These are phyloP conservation scores for Endotricha flammealis DNA, from an alignment of 2,888 invertebrate genomes.

Conservation along the genomic window DNA sequence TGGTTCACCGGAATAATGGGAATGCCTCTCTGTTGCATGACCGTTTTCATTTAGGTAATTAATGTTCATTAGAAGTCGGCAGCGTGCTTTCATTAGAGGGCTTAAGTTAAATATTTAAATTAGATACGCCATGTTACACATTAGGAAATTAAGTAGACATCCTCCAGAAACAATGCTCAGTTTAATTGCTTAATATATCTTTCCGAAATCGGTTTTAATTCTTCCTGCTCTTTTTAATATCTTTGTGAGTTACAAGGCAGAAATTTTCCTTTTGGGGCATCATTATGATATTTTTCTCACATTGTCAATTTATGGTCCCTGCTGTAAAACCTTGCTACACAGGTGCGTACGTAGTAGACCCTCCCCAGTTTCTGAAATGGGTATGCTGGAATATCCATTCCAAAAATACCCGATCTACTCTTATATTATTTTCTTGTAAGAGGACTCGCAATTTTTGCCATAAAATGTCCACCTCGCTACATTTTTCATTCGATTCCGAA, in stretches of 20 bases:
- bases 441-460: not conserved
- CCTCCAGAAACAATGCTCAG: constrained; percentile 9
- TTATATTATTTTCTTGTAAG: not conserved
- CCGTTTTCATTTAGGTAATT: constrained; percentile 41
- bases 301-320: no score
- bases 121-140: constrained; percentile 27
- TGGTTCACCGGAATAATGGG: constrained; percentile 35
- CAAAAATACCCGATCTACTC: no score
- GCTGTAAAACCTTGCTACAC: no score
- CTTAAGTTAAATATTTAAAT: constrained; percentile 38
- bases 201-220: not conserved
- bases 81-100: constrained; percentile 32
- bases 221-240: no score
- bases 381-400: no score
- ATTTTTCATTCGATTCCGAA: constrained; percentile 1
- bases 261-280: no score
- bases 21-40: constrained; percentile 27
- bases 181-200: constrained; percentile 5
- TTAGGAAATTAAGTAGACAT: constrained; percentile 25
- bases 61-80: constrained; percentile 36
- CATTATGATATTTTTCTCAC: no score
- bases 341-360: no score
- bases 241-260: no score
- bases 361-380: no score
- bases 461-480: constrained; percentile 1